A percentile compares a stretch with the other conserved stretches of the same genome.
Conservation (phyloP, 1,140 invertebrate genomes). For the Lepidurus packardi region DNA sequence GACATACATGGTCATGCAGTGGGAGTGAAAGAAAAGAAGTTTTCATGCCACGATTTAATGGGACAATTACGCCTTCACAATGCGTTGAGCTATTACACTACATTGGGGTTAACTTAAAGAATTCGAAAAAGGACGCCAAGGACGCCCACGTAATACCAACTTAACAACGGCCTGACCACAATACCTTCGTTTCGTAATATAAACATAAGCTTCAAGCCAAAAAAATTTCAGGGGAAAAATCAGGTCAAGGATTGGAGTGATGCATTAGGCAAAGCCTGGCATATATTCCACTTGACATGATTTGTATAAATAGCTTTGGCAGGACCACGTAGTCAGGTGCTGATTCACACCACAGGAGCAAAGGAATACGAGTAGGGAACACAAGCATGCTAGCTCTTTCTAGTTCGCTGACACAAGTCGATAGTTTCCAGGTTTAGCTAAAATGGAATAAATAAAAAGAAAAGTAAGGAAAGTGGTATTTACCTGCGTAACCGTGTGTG, state of each 20-base stretch:
- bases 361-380: neutral
- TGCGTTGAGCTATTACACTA: too few species aligned
- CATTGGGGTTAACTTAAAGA: too few species aligned
- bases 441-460: neutral
- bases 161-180: too few species aligned
- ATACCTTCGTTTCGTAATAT: too few species aligned
- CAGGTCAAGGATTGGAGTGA: constrained; percentile 15
- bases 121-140: too few species aligned
- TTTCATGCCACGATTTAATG: too few species aligned
- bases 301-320: constrained; percentile 22
- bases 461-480: neutral
- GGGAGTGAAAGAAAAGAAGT: neutral
- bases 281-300: constrained; percentile 4
- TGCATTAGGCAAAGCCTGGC: neutral
- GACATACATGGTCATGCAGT: constrained; percentile 17
- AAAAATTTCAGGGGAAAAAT: neutral
- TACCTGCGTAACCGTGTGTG: neutral
- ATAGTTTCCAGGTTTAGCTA: too few species aligned
- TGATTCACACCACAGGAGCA: neutral
- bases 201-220: neutral
- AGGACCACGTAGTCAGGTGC: constrained; percentile 9
- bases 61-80: too few species aligned
- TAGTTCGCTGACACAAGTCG: neutral
- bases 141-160: too few species aligned
- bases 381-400: neutral